phyloP scores from a whole-genome alignment of 2,113 vertebrate species.

The Erinaceus europaeus region DNA sequence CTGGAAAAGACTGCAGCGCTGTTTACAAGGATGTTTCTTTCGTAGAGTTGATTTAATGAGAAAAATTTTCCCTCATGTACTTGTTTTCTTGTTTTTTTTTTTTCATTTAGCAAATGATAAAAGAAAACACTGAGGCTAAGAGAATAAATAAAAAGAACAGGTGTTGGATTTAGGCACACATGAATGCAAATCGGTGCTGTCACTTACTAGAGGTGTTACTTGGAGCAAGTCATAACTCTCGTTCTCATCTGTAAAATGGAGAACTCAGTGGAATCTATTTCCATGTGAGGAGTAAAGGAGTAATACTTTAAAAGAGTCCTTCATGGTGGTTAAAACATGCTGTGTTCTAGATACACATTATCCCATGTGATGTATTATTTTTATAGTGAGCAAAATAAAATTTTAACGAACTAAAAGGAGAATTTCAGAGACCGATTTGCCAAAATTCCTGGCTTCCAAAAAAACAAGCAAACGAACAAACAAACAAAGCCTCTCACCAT shows the following conservation, averaged over 20 bases:
- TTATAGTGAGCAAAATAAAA: conserved; percentile 13
- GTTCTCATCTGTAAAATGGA: neutral
- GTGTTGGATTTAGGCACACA: neutral
- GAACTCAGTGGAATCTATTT: neutral
- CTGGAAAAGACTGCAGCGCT: neutral
- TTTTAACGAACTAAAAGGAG: conserved; percentile 34
- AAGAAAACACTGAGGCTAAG: neutral
- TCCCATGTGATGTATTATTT: neutral
- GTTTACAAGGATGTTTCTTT: conserved; percentile 9
- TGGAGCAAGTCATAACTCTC: neutral
- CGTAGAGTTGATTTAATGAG: neutral
- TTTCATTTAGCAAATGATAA: neutral
- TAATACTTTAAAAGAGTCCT: neutral
- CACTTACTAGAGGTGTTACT: neutral
- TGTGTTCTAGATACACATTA: neutral
- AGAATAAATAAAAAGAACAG: neutral
- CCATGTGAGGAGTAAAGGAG: neutral
- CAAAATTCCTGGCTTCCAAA: conserved; percentile 1
- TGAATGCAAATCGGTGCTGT: neutral
- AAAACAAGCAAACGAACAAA: conserved; percentile 28
- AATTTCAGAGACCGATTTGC: neutral
- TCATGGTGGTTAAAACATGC: neutral
- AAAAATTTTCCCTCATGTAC: neutral
- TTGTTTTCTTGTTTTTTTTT: neutral
- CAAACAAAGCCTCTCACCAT: too few species aligned